Percentiles rank a stretch among this genome's conserved stretches.
Conservation (phyloP, 2,113 vertebrate species). For the Azemiops feae region DNA sequence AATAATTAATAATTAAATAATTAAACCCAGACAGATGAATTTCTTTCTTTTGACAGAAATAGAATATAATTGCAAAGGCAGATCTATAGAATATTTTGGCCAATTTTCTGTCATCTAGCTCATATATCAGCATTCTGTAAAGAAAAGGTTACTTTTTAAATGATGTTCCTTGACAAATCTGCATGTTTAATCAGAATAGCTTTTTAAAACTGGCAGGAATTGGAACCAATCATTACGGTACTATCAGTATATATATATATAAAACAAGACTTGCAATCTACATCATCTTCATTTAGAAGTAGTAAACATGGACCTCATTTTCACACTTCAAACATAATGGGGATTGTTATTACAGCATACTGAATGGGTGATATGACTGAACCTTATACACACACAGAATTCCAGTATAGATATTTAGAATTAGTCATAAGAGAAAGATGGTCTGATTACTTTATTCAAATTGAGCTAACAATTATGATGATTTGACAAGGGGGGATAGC, state of each 20-base stretch:
- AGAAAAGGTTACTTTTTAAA: not conserved
- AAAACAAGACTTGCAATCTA: not conserved
- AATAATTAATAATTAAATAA: not conserved
- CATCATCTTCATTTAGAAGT: not conserved
- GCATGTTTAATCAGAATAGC: not conserved
- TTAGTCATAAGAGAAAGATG: not conserved
- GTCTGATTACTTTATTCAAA: too few species aligned
- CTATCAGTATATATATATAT: not conserved
- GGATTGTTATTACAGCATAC: not conserved
- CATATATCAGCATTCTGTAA: not conserved
- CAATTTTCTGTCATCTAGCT: not conserved
- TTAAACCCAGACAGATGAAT: not conserved
- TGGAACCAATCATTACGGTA: not conserved
- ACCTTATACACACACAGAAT: not conserved
- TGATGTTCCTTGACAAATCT: not conserved
- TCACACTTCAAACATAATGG: not conserved
- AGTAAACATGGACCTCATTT: not conserved
- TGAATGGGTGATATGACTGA: not conserved
- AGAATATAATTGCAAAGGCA: not conserved
- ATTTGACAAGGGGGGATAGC: not conserved
- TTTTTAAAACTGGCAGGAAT: not conserved
- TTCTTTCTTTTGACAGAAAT: not conserved
- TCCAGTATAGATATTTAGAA: not conserved
- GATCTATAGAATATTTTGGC: not conserved
- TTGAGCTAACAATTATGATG: not conserved